Percentiles rank a stretch among this genome's conserved stretches.
Evolutionary conservation across 2,797 vertebrate genomes (phyloP).

Genomic region (Macroramphosus scolopax): DNA sequence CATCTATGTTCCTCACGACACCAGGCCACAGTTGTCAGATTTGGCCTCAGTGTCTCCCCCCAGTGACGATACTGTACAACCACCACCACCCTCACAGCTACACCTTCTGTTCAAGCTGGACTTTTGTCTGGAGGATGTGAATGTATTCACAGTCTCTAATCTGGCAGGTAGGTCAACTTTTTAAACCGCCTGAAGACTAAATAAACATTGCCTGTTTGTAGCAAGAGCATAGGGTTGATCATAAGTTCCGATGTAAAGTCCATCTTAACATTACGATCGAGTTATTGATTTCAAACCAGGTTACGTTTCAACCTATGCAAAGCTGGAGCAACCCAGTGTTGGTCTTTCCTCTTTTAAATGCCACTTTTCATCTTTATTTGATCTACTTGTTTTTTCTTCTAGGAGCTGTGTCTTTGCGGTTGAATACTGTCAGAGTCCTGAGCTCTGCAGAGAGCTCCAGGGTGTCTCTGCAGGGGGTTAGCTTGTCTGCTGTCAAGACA

Average conservation of each 20-base stretch:
- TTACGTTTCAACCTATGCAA: no score
- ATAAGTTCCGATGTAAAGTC: no score
- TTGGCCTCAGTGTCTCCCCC: conserved; percentile 37
- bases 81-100: conserved; percentile 44
- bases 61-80: conserved; percentile 20
- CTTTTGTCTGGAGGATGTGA: conserved; percentile 89
- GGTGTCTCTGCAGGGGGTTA: conserved; percentile 83
- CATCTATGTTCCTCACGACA: conserved; percentile 49
- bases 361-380: neutral
- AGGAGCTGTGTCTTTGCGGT: conserved; percentile 89
- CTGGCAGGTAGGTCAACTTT: conserved; percentile 84
- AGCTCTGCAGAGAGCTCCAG: conserved; percentile 85
- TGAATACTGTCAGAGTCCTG: conserved; percentile 82
- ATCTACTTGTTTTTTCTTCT: conserved; percentile 1
- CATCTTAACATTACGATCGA: no score
- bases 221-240: no score
- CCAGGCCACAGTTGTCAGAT: conserved; percentile 31
- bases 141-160: conserved; percentile 89
- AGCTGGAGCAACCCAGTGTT: no score
- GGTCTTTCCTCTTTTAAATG: neutral
- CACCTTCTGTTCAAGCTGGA: conserved; percentile 87
- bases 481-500: conserved; percentile 84
- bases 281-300: no score
- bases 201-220: no score
- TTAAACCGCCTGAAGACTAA: no score